Evolutionary conservation across 2,113 vertebrate genomes (phyloP), one percentile per base, ranked within the genome.

Genomic region (Colaptes auratus): DNA sequence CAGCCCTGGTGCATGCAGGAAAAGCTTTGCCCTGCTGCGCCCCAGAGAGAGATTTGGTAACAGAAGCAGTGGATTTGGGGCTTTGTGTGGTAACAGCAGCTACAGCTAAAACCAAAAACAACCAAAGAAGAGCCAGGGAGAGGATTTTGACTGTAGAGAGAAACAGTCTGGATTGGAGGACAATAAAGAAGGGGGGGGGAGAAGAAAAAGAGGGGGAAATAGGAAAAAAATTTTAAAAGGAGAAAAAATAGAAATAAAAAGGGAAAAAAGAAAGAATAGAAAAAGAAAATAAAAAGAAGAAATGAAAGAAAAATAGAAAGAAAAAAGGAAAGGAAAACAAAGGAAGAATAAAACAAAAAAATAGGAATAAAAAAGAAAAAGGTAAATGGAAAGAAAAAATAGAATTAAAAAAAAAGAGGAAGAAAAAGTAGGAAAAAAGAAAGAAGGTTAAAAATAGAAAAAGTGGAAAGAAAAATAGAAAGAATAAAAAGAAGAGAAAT

Each of bases 331-430:
- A 48, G 3, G 6, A 7, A 0, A 2, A 9, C 17, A 24, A 9
- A 5, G 12, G 14, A 4, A 8, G 27, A 15, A 55, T 25, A 55
- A 55, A 28, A 15, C 8, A 8, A 28, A 55, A 28, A 10, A 6
- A 10, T 0, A 3, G 6, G 13, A 23, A 9, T 2, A 4, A 7
- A 9, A 5, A 6, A 8, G 0, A 2, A 6, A 21, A 24, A 9
- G 18, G 17, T 16, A 46, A 46, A 44, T 44, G 44, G 44, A 44
- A 14, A 44, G 44, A 7, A 46, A 46, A 46, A 17, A 46, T 17
- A 46, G 44, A 46, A 46, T 46, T 15, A 44, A 46, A 46, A 46
- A 46, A 46, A 46, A 46, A 46, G 30, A 53, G 3, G 7, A 7
- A 2, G 5, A 25, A 23, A 9, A 5, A 4, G 5, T 39, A 8